phyloP scores from a whole-genome alignment of 2,113 vertebrate species.

The Amblyopsis rosae region DNA sequence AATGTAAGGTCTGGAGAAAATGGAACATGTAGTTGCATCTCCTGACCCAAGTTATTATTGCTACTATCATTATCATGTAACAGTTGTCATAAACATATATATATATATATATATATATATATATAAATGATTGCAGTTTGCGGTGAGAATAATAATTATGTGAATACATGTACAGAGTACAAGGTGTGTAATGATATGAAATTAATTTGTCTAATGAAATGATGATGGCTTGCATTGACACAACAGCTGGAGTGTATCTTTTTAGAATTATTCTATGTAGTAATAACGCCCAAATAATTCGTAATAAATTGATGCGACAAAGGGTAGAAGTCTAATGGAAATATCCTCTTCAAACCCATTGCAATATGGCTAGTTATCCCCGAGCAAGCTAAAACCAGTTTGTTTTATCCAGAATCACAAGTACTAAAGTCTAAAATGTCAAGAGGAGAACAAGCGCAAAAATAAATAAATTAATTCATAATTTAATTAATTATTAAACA shows the following conservation, averaged over 20 bases:
- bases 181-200: too few species aligned
- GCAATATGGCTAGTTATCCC: constrained; percentile 2
- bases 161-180: not conserved
- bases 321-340: constrained; percentile 17
- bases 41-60: too few species aligned
- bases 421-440: constrained; percentile 45
- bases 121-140: not conserved
- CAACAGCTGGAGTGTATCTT: not conserved
- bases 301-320: not conserved
- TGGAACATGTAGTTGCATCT: too few species aligned
- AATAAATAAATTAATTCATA: not conserved
- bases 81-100: too few species aligned
- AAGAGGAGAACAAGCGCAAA: constrained; percentile 19
- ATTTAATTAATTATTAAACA: not conserved
- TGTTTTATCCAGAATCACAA: constrained; percentile 2
- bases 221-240: not conserved
- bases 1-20: too few species aligned
- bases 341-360: constrained; percentile 23
- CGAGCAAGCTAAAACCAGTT: constrained; percentile 21
- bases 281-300: not conserved
- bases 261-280: not conserved
- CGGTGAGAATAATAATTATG: not conserved
- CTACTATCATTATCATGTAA: too few species aligned
- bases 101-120: too few species aligned
- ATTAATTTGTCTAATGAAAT: not conserved